Base-by-base conservation (phyloP, 2,113 vertebrate genomes). In the Cardinalis cardinalis region DNA sequence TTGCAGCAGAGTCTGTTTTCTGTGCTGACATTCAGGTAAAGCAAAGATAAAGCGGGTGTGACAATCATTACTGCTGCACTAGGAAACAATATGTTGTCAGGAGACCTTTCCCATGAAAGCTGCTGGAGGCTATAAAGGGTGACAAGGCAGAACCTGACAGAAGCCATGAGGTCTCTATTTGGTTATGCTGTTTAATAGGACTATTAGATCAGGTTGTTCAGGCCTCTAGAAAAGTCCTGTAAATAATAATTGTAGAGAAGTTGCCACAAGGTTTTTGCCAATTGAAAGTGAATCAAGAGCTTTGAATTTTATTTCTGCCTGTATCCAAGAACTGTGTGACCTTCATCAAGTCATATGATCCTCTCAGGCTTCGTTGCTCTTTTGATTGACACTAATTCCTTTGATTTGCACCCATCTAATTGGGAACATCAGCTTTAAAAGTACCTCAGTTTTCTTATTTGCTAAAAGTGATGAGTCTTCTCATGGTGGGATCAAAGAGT, bases 1-100 rank as follows among this genome's bases (percentile, higher is more conserved):
- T 91, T 95, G 63, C 34, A 65, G 12, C 69, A 63, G 72, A 92
- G 53, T 73, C 73, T 83, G 65, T 84, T 96, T 91, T 86, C 70
- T 52, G 2, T 21, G 29, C 76, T 91, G 89, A 81, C 75, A 88
- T 93, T 91, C 69, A 83, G 88, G 72, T 85, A 92, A 93, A 92
- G 41, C 70, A 89, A 89, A 94, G 84, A 86, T 53, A 78, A 84
- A 90, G 60, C 0, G 0, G 19, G 38, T 86, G 61, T 88, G 65
- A 89, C 87, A 83, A 24, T 51, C 59, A 76, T 87, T 86, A 73
- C n/a, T 82, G 59, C 70, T 82, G 63, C 40, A 76, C 10, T 34
- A 79, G 70, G 66, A 88, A 94, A 73, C 80, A 91, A 52, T 58
- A 70, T 7, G 28, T 90, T 86, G 38, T 55, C 70, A 59, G 34